phyloP scores from a whole-genome alignment of 2,888 invertebrate genomes.

The Erpobdella octoculata region DNA sequence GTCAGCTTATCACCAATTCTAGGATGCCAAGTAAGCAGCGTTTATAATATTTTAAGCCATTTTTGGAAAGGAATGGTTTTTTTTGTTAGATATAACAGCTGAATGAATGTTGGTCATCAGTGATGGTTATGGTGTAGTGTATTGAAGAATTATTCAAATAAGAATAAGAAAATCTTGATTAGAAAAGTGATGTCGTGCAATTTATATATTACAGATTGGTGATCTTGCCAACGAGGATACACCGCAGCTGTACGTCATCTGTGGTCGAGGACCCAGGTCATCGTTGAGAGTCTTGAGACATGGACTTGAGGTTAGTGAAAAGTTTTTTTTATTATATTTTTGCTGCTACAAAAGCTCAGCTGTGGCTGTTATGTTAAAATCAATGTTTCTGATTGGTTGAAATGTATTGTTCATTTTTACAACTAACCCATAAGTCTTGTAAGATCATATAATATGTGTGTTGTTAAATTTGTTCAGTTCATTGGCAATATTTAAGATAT shows the following conservation, averaged over 20 bases:
- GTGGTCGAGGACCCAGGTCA: conserved; percentile 89
- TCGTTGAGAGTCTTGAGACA: conserved; percentile 85
- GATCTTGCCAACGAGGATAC: conserved; percentile 88
- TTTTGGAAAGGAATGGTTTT: neutral
- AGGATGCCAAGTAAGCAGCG: conserved; percentile 61
- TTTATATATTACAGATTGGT: conserved; percentile 48
- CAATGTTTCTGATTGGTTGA: neutral
- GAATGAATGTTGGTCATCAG: too few species aligned
- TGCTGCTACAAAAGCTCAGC: neutral
- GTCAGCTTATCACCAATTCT: conserved; percentile 89
- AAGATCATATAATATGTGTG: too few species aligned
- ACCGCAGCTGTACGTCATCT: conserved; percentile 89
- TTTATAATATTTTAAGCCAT: neutral
- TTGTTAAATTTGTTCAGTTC: too few species aligned
- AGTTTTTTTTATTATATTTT: neutral
- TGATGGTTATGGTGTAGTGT: neutral
- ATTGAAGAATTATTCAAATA: neutral
- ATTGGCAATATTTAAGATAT: too few species aligned
- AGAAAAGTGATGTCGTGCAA: too few species aligned
- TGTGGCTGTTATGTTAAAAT: neutral
- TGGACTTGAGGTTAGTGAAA: conserved; percentile 69
- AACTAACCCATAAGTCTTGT: too few species aligned
- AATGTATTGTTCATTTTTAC: too few species aligned
- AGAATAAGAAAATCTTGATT: too few species aligned
- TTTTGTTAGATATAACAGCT: neutral